Base-by-base conservation (phyloP, 2,113 vertebrate species). In the Connochaetes taurinus region DNA sequence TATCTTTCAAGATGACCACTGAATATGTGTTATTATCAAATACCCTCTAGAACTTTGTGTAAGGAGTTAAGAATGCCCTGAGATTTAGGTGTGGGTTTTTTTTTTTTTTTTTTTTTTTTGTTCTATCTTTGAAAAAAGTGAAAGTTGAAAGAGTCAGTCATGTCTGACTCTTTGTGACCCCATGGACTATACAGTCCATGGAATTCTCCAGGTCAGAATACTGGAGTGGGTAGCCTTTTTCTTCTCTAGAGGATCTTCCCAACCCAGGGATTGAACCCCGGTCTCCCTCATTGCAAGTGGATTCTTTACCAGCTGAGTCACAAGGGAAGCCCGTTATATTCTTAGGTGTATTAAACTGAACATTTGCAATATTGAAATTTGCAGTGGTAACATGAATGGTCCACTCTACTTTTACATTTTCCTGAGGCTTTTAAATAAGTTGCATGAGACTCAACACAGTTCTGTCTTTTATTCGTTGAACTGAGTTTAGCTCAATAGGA, bases 251-350 rank as follows among this genome's bases (percentile, higher is more conserved):
- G 62, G 62, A 10, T 67, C 62, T 19, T n/a, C 62, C 64, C n/a
- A 71, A 40, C n/a, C 67, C 19, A 23, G 67, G 64, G n/a, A 36
- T 11, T 10, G 19, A 23, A 40, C n/a, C 67, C n/a, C 5, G 0
- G 9, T 71, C n/a, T 23, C 67, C n/a, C 1, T 0, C 10, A 40
- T 71, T 71, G 19, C n/a, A 40, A 3, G 19, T 6, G 2, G 10
- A 40, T 71, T 71, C n/a, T 71, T 71, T 23, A 3, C n/a, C 19
- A 12, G 67, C 67, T 40, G 19, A 71, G n/a, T 40, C n/a, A 71
- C n/a, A 71, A 71, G n/a, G n/a, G n/a, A 71, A 21, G n/a, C 67
- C 67, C 19, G 1, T 71, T 40, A 71, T 12, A 71, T 6, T 80
- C 76, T 50, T 29, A 43, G 23, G 2, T 47, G 14, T 60, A 27